Evolutionary conservation across 2,797 vertebrate genomes (phyloP).

Genomic region (Eptatretus atami): DNA sequence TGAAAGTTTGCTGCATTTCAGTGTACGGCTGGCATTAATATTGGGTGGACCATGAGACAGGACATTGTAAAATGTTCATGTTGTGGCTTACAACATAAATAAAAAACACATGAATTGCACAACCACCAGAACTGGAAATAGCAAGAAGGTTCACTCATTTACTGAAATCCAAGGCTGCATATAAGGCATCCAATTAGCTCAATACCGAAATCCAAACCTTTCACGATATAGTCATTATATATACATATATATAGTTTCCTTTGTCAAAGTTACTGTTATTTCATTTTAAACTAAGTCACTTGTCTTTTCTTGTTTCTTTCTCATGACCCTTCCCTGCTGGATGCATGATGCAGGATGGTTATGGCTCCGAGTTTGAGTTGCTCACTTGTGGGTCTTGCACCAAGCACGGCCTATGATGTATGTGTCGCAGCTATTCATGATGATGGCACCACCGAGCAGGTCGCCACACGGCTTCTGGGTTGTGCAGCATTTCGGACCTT

Average conservation of each 20-base stretch:
- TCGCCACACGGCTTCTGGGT: constrained; percentile 44
- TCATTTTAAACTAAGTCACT: neutral
- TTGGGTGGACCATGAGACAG: too few species aligned
- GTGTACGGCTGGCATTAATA: too few species aligned
- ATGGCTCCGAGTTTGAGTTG: constrained; percentile 40
- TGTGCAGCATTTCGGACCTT: constrained; percentile 46
- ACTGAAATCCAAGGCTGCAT: too few species aligned
- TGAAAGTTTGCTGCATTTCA: too few species aligned
- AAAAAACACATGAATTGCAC: too few species aligned
- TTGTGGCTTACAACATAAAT: too few species aligned
- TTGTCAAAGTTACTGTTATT: constrained; percentile 1
- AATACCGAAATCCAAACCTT: too few species aligned
- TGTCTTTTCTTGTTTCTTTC: neutral
- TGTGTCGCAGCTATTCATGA: constrained; percentile 56
- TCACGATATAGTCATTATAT: neutral
- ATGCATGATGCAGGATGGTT: constrained; percentile 25
- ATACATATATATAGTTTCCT: neutral
- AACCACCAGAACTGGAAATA: too few species aligned
- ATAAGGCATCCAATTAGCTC: too few species aligned
- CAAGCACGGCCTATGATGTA: constrained; percentile 45
- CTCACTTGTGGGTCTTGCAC: constrained; percentile 41
- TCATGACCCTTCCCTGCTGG: neutral
- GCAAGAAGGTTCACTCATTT: too few species aligned
- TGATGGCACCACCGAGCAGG: constrained; percentile 30
- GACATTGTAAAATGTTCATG: too few species aligned